Base-by-base conservation (phyloP, 1,140 invertebrate species). In the Ceratitis capitata region DNA sequence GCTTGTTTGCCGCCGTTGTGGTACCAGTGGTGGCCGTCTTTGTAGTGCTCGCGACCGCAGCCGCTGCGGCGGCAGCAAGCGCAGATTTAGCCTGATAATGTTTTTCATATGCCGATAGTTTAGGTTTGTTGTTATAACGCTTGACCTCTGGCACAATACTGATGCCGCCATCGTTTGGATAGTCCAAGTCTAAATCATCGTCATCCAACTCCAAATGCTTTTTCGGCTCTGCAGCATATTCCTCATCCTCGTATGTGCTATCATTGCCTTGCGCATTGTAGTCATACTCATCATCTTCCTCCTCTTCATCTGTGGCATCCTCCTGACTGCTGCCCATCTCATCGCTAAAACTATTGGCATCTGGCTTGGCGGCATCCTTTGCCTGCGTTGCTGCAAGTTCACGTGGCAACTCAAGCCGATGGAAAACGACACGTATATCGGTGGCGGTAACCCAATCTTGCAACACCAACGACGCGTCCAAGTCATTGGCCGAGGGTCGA, bases 391-490 rank as follows among this genome's bases (percentile, higher is more conserved):
- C 69, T 26, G 90, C 58, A 86, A 89, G 64, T 86, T 92, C 88
- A 82, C 88, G 85, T 49, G 94, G 95, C 94, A 96, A 94, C 88
- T 97, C 95, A 6, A 97, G 93, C 0, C 96, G 95, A 89, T 98
- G 97, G 92, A 99, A 99, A 0, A 99, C 96, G 3, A 99, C 96
- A 86, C 96, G 94, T 69, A 99, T 97, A 89, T 99, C 98, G 0
- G 98, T 99, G 0, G 98, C 98, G 0, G 98, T 99, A 0, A 99
- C 97, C 99, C 99, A 99, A 92, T 99, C 98, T 91, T 99, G 98
- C 5, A 99, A 94, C 16, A 99, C 98, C 1, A 98, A 97, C 10
- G 97, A 99, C 88, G 96, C 96, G 89, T 99, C 98, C 90, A 99
- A 98, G 90, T 99, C 97, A 9, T 96, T 94, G 2, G 98, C 98